These are phyloP conservation scores for Mesaphorura yosii DNA, from an alignment of 1,140 invertebrate species.

Conservation along the genomic window DNA sequence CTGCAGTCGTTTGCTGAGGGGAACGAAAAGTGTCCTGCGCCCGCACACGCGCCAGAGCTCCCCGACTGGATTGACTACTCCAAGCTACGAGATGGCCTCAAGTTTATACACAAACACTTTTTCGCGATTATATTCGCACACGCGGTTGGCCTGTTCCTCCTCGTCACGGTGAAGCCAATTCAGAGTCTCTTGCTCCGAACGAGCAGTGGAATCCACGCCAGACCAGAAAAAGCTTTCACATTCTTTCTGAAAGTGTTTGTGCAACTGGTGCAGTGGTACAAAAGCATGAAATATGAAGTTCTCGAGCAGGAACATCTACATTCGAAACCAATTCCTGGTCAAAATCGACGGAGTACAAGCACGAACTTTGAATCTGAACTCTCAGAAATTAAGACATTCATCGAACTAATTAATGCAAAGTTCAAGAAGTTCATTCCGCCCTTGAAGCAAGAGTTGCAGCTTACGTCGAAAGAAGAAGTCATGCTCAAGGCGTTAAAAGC, in stretches of 20 bases:
- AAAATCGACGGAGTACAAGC: not conserved
- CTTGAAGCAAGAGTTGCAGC: not conserved
- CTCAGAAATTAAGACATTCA: not conserved
- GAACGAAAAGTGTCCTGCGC: no score
- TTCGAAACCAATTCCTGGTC: no score
- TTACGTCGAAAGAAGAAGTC: not conserved
- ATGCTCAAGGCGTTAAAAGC: not conserved
- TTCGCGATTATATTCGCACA: conserved; percentile 29
- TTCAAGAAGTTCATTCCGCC: conserved; percentile 11
- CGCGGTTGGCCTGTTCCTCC: conserved; percentile 21
- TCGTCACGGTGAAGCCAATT: conserved; percentile 22
- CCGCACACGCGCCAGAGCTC: no score
- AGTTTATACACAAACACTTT: conserved; percentile 21
- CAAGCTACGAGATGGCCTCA: conserved; percentile 17
- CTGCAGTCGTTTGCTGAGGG: no score
- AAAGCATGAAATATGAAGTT: conserved; percentile 7
- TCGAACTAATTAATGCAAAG: not conserved
- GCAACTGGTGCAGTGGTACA: conserved; percentile 6
- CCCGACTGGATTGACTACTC: conserved; percentile 17
- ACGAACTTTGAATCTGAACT: conserved; percentile 8
- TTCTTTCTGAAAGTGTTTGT: conserved; percentile 3
- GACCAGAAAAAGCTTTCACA: not conserved
- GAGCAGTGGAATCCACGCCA: no score
- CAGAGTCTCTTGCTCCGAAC: conserved; percentile 20
- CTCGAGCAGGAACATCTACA: conserved; percentile 14